Conservation (phyloP, 2,797 vertebrate genomes). For the Erethizon dorsatum region DNA sequence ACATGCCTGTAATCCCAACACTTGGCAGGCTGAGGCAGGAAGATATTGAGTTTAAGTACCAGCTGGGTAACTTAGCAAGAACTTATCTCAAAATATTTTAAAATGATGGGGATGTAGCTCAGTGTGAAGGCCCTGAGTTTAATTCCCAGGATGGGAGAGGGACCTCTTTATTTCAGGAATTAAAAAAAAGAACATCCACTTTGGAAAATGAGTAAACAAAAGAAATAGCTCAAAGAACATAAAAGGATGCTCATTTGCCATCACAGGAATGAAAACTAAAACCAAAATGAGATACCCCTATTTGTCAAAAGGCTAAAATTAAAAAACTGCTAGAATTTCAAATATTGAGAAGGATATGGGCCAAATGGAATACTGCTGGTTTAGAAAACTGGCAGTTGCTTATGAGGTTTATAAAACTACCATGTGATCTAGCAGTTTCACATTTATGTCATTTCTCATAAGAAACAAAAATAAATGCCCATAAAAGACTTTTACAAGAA, state of each 20-base stretch:
- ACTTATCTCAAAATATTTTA: background rate
- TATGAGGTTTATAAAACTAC: background rate
- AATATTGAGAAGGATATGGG: background rate
- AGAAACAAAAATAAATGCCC: background rate
- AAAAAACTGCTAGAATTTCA: background rate
- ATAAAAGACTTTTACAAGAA: background rate
- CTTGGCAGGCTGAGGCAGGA: background rate
- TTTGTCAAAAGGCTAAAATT: background rate
- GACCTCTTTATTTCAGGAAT: background rate
- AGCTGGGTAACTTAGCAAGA: background rate
- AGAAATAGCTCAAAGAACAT: background rate
- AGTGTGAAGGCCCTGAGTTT: background rate
- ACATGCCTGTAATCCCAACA: background rate
- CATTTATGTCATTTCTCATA: background rate
- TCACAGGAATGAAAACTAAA: background rate
- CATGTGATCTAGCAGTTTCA: background rate
- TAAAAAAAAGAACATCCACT: background rate
- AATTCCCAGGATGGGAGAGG: background rate
- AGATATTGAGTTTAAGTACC: background rate
- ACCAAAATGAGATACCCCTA: background rate
- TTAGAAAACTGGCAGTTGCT: background rate
- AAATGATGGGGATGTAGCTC: background rate
- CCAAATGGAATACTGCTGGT: background rate
- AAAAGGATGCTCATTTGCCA: background rate
- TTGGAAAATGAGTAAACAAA: background rate